A percentile compares a stretch with the other conserved stretches of the same genome.
Evolutionary conservation across 2,113 vertebrate species (phyloP).

Genomic region (Megaptera novaeangliae): DNA sequence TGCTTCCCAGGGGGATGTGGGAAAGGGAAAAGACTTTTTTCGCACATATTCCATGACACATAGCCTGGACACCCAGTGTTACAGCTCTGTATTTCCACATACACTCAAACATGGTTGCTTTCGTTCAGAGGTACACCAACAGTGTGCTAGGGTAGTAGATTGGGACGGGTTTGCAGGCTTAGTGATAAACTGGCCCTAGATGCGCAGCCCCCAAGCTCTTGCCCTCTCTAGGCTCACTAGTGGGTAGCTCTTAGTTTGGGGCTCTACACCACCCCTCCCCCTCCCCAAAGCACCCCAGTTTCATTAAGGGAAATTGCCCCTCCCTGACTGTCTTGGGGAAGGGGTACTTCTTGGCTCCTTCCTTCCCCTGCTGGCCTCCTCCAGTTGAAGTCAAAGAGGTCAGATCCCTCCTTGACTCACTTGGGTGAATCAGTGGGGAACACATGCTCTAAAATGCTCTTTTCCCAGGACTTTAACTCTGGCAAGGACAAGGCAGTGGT

Average conservation of each 20-base stretch:
- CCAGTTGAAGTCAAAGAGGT: neutral
- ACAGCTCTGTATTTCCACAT: neutral
- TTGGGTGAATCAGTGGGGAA: neutral
- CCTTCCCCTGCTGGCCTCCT: neutral
- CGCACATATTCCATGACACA: neutral
- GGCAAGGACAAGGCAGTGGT: neutral
- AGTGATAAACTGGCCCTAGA: neutral
- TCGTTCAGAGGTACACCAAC: neutral
- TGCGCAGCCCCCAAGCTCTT: too few relatives aligned
- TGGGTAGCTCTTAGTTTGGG: neutral
- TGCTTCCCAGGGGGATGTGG: neutral
- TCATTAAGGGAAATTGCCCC: neutral
- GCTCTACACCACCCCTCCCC: neutral
- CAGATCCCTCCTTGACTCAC: neutral
- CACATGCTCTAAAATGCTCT: neutral
- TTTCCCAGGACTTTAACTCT: neutral
- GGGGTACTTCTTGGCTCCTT: neutral
- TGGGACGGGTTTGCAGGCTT: neutral
- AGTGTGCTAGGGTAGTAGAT: too few relatives aligned
- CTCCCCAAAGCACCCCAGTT: neutral
- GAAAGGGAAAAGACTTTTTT: neutral
- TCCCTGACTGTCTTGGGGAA: neutral
- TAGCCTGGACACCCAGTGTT: neutral
- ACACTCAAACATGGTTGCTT: neutral
- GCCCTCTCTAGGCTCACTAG: neutral